phyloP scores from a whole-genome alignment of 2,888 invertebrate genomes.

The Cacoxenus indagator region DNA sequence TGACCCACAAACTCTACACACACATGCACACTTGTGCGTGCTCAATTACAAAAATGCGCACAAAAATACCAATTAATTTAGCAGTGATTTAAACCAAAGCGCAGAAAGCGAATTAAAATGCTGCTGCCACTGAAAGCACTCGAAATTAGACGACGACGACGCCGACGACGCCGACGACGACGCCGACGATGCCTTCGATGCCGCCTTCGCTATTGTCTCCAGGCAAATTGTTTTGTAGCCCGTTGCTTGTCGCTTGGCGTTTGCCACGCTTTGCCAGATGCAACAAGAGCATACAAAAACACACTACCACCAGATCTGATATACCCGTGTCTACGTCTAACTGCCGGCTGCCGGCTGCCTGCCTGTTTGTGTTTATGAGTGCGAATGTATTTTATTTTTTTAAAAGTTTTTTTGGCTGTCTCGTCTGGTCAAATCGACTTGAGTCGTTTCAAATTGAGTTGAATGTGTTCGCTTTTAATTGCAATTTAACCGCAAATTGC shows the following conservation, averaged over 20 bases:
- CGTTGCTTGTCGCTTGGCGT: neutral
- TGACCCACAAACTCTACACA: conserved; percentile 7
- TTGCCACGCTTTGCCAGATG: neutral
- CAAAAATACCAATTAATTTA: conserved; percentile 18
- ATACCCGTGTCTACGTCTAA: too few relatives aligned
- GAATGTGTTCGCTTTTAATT: conserved; percentile 39
- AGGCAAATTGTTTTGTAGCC: neutral
- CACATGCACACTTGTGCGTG: neutral
- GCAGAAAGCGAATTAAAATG: neutral
- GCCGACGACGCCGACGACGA: too few relatives aligned
- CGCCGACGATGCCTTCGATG: neutral
- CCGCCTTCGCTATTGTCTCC: neutral
- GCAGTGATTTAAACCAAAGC: conserved; percentile 5
- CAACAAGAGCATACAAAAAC: neutral
- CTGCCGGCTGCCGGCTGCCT: neutral
- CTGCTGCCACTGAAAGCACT: neutral
- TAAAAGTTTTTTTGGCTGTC: neutral
- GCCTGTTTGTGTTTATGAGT: neutral
- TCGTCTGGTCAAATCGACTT: neutral
- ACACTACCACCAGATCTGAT: neutral
- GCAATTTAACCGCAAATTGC: conserved; percentile 41
- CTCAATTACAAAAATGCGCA: conserved; percentile 8
- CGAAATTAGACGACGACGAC: conserved; percentile 4
- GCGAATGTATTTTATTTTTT: neutral
- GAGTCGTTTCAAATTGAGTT: neutral